A percentile compares a stretch with the other conserved stretches of the same genome.
Conservation (phyloP, 2,113 vertebrate species). For the Chionis minor region DNA sequence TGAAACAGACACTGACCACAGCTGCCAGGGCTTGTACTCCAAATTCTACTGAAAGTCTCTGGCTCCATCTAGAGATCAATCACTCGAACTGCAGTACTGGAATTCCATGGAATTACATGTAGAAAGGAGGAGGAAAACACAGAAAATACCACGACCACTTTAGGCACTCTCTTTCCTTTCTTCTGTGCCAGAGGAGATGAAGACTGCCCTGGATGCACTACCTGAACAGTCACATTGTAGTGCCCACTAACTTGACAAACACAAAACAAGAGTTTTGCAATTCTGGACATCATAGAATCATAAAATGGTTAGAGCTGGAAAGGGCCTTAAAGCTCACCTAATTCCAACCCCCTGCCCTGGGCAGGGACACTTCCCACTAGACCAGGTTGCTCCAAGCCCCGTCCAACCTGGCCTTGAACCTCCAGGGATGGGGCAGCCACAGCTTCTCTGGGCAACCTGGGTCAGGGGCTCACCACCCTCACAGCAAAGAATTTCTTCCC, state of each 20-base stretch:
- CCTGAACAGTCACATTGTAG: background rate
- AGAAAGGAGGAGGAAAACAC: background rate
- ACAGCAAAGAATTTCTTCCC: background rate
- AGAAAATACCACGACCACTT: background rate
- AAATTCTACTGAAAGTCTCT: background rate
- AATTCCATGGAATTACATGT: fast-evolving
- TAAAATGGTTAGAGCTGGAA: background rate
- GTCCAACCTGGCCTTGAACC: background rate
- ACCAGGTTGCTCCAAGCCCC: background rate
- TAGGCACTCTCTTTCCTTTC: background rate
- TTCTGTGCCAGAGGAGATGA: background rate
- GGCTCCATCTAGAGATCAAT: conserved; percentile 28
- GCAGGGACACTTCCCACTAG: background rate
- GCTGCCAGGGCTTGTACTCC: background rate
- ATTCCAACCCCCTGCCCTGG: background rate
- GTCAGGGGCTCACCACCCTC: background rate
- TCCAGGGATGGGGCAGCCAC: background rate
- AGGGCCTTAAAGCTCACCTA: background rate
- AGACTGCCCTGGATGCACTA: background rate
- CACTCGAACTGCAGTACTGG: background rate
- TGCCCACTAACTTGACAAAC: background rate
- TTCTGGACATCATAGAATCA: background rate
- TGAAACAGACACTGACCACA: background rate
- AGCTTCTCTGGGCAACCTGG: background rate
- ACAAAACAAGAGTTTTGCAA: background rate